Base-by-base conservation (phyloP, 1,140 invertebrate species). In the Magallana gigas region DNA sequence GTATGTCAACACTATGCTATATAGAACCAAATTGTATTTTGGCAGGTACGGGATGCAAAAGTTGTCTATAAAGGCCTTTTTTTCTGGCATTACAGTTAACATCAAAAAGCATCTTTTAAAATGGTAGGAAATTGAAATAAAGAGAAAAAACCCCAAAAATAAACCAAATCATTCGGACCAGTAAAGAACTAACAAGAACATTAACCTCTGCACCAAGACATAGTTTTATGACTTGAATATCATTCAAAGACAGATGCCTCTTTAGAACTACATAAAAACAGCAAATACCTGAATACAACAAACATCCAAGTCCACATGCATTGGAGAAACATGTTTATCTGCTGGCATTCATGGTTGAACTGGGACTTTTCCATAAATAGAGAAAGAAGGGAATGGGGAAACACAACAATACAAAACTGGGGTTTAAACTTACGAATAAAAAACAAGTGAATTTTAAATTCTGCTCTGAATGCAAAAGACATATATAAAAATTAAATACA, bases 11-110 rank as follows among this genome's bases (percentile, higher is more conserved):
- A 85, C 85, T 58, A 29, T 80, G 23, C 64, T 85, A 85, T 59
- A 23, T 76, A 85, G 68, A 85, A 71, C 68, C 68, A 80, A 85
- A 68, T 85, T 18, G 29, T 80, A 82, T 85, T 85, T 85, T 85
- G 85, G 85, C 85, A 85, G 85, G 48, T 85, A 76, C 80, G 64
- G 36, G 68, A 85, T 59, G 68, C 80, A 82, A 56, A 82, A 82
- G n/a, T 56, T 16, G 4, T 36, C 23, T 1, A 82, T 57, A 58
- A 82, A 56, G 36, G 80, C 80, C 80, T 82, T 56, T 82, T 82
- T 57, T 56, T 58, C n/a, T 57, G 57, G 57, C 18, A 56, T 57
- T 82, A 58, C 80, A 18, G 57, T 11, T 14, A 82, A 58, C 36
- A 82, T 64, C 14, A 57, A 82, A 56, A 8, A 56, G 36, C 36